Conservation (phyloP, 2,888 invertebrate species). For the Drepanosiphum platanoidis region DNA sequence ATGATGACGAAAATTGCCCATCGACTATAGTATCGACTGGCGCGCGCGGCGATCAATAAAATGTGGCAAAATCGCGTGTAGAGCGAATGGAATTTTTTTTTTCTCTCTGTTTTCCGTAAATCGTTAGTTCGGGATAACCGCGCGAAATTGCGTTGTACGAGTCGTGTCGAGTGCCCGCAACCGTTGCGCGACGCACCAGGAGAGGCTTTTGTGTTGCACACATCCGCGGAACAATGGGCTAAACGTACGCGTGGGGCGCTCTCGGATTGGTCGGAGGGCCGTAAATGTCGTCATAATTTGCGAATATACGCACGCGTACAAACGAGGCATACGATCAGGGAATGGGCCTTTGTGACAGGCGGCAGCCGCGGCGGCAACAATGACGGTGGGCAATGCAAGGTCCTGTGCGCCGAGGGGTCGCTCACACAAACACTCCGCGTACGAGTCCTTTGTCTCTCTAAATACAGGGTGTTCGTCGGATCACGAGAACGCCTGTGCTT, state of each 20-base stretch:
- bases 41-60: too few relatives aligned
- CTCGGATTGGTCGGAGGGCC: slow-evolving; percentile 53
- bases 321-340: not conserved
- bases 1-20: too few relatives aligned
- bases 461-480: slow-evolving; percentile 46
- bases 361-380: not conserved
- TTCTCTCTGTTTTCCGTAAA: not conserved
- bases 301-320: slow-evolving; percentile 11
- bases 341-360: slow-evolving; percentile 52
- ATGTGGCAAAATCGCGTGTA: too few relatives aligned
- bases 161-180: slow-evolving; percentile 13
- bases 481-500: slow-evolving; percentile 39
- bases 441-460: slow-evolving; percentile 47
- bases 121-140: not conserved
- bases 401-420: slow-evolving; percentile 25
- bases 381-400: not conserved
- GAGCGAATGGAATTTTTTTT: not conserved
- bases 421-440: not conserved
- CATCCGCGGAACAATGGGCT: slow-evolving; percentile 48
- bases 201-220: slow-evolving; percentile 37
- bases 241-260: slow-evolving; percentile 31
- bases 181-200: slow-evolving; percentile 3
- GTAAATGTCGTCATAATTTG: slow-evolving; percentile 61
- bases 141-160: not conserved
- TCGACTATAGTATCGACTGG: too few relatives aligned